Conservation (phyloP, 2,113 vertebrate species). For the Centropus unirufus region DNA sequence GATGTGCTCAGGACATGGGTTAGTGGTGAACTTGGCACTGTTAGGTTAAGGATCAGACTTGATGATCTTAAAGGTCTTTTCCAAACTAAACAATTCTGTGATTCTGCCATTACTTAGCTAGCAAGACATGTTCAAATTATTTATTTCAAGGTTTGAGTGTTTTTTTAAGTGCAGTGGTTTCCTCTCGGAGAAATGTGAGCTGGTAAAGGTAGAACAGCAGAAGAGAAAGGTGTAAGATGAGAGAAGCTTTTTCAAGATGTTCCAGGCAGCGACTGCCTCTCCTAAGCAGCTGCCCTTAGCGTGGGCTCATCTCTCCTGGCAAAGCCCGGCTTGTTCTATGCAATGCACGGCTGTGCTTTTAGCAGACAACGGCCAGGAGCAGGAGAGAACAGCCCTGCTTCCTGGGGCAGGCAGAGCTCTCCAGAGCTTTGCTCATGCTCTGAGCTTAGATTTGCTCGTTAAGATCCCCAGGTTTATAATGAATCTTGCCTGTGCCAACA, state of each 20-base stretch:
- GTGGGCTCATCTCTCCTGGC: background rate
- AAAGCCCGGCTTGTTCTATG: background rate
- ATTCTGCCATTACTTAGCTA: fast-evolving
- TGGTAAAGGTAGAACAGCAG: fast-evolving
- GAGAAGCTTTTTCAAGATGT: background rate
- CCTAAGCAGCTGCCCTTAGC: background rate
- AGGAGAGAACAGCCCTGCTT: background rate
- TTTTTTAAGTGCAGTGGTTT: background rate
- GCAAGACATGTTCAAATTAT: fast-evolving
- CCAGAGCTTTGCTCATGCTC: background rate
- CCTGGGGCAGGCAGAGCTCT: background rate
- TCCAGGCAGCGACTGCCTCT: no score
- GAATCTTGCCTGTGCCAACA: background rate
- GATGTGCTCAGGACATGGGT: no score
- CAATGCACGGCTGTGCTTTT: background rate
- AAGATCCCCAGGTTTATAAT: background rate
- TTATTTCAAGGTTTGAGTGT: fast-evolving
- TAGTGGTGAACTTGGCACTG: no score
- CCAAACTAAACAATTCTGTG: no score
- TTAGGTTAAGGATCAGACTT: no score
- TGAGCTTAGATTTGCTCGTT: background rate
- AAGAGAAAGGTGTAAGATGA: background rate
- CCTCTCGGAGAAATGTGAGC: fast-evolving
- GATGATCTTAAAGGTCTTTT: no score
- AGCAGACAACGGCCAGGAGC: background rate